Evolutionary conservation across 2,888 invertebrate species (phyloP), one percentile per base, ranked within the genome.

Genomic region (Lingula anatina): DNA sequence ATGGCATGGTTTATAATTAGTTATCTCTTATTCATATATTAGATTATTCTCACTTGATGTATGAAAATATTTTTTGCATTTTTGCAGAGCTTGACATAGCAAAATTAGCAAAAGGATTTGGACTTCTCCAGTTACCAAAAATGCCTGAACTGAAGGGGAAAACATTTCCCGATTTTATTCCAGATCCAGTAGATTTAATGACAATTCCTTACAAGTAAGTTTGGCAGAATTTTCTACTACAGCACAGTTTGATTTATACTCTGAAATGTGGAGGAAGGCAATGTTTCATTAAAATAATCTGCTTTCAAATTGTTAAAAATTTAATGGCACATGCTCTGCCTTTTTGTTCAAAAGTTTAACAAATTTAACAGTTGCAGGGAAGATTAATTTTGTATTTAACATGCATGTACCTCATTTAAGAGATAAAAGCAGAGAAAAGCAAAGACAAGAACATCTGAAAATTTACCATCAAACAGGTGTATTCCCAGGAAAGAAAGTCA

Each of bases 101-200:
- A 4, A 83, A 84, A 59, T 78, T 96, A 59, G 97, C 91, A 0
- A 86, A 85, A 48, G 86, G 89, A 44, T 99, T 91, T 76, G 96
- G 94, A 0, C 82, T 99, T 1, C 76, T 99, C 1, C 87, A 88
- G 65, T 80, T 97, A 65, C 99, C 97, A 0, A 84, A 86, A 68
- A 97, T 99, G 94, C 94, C 96, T 0, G 99, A 99, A 78, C 77
- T 94, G 2, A 90, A 87, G 70, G 85, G 85, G 36, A 79, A 79
- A 53, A 82, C 83, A 21, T 61, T 81, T 0, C 75, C 79, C 1
- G 79, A 77, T 44, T 87, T 86, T 66, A 66, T 75, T 0, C 71
- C 78, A 21, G 75, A 85, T 73, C 80, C 84, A 31, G 79, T 91
- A 5, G 88, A 95, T 75, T 76, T 86, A 18, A 87, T 87, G 70